Percentiles rank a stretch among this genome's conserved stretches.
Conservation (phyloP, 23 tunicate species). For the Trididemnum nubilum region DNA sequence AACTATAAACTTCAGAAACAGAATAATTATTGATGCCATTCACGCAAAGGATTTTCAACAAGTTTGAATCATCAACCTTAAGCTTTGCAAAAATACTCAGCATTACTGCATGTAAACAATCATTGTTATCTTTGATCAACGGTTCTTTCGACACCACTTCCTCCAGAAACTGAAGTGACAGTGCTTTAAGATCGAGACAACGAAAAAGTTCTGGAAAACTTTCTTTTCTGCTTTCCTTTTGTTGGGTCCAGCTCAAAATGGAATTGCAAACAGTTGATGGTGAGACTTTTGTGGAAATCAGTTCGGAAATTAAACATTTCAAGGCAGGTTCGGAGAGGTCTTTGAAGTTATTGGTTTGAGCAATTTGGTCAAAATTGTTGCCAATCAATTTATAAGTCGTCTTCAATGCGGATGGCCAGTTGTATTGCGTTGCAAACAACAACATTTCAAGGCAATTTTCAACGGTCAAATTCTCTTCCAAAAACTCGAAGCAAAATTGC, state of each 20-base stretch:
- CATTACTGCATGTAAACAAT: not conserved
- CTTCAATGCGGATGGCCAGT: not conserved
- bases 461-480: not conserved
- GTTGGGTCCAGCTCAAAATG: not conserved
- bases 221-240: not conserved
- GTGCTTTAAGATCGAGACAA: not conserved
- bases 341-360: not conserved
- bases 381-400: not conserved
- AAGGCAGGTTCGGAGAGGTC: not conserved
- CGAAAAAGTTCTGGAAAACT: not conserved
- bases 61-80: too few species aligned
- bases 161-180: not conserved
- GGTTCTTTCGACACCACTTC: not conserved
- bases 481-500: not conserved
- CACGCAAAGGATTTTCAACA: too few species aligned
- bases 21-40: too few species aligned
- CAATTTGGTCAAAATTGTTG: not conserved
- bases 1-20: not conserved
- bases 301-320: not conserved
- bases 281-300: not conserved
- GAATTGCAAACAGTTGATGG: not conserved
- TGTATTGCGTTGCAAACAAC: not conserved
- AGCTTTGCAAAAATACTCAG: too few species aligned
- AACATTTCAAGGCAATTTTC: not conserved
- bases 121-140: not conserved